These are phyloP conservation scores for Amphimallon solstitiale DNA, from an alignment of 2,888 invertebrate genomes.

Conservation along the genomic window DNA sequence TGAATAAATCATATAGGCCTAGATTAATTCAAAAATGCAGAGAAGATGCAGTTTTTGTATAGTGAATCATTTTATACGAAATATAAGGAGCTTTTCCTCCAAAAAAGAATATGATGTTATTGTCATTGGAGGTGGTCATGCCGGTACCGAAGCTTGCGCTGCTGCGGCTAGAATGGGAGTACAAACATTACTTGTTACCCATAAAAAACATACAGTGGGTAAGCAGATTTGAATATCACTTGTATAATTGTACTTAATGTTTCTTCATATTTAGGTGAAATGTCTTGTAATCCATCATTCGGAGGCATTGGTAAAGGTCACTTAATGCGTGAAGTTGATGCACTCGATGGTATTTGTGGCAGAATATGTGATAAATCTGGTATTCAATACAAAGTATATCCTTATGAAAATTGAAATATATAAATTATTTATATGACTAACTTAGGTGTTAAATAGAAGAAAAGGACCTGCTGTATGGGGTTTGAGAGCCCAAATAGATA, in stretches of 20 bases:
- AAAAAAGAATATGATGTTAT: slow-evolving; percentile 73
- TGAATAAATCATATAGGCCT: too few relatives aligned
- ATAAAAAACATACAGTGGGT: slow-evolving; percentile 85
- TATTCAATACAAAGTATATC: slow-evolving; percentile 76
- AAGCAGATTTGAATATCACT: slow-evolving; percentile 42
- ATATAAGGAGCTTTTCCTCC: slow-evolving; percentile 16
- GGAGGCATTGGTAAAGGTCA: slow-evolving; percentile 94
- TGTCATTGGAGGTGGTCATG: slow-evolving; percentile 91
- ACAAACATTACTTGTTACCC: slow-evolving; percentile 82
- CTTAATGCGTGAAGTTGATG: slow-evolving; percentile 87
- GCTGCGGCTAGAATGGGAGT: slow-evolving; percentile 87
- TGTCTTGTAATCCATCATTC: slow-evolving; percentile 95
- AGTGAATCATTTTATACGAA: neutral
- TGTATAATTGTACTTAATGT: neutral
- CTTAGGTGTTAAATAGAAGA: slow-evolving; percentile 75
- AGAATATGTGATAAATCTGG: slow-evolving; percentile 85
- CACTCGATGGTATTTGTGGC: slow-evolving; percentile 85
- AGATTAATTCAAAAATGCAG: neutral
- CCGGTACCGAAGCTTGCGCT: slow-evolving; percentile 87
- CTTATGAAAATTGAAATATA: neutral
- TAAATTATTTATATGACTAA: slow-evolving; percentile 27
- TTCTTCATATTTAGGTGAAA: slow-evolving; percentile 76
- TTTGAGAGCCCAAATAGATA: slow-evolving; percentile 87
- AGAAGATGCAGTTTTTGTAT: neutral
- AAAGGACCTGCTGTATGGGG: slow-evolving; percentile 94